Conservation (phyloP, 2,113 vertebrate genomes). For the pig (Sus scrofa) region DNA sequence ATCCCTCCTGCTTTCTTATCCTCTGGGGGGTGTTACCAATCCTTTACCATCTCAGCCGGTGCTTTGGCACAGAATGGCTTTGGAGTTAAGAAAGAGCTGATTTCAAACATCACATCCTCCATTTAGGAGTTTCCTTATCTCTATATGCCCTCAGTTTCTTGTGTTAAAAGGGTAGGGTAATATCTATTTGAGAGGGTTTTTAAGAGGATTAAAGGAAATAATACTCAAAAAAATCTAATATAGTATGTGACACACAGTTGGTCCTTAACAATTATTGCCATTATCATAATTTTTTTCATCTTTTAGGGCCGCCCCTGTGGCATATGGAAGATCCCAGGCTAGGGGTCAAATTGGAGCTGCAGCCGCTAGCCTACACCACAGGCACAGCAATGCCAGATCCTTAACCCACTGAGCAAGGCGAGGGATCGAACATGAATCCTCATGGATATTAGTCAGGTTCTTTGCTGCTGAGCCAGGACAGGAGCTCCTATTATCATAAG, state of each 20-base stretch:
- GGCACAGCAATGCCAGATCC: too few relatives aligned
- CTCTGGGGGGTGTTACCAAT: background rate
- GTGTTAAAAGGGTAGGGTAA: background rate
- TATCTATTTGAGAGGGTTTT: background rate
- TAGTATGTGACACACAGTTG: background rate
- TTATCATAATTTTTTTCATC: background rate
- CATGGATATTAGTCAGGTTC: too few relatives aligned
- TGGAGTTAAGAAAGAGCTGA: background rate
- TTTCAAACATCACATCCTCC: background rate
- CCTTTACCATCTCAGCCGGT: background rate
- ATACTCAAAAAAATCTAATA: background rate
- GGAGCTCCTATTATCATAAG: background rate
- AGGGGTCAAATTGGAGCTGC: too few relatives aligned
- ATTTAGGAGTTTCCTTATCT: background rate
- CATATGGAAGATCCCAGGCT: too few relatives aligned
- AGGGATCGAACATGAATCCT: too few relatives aligned
- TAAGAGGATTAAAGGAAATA: conserved; percentile 1
- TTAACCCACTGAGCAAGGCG: background rate
- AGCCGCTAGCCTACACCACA: too few relatives aligned
- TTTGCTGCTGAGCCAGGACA: too few relatives aligned
- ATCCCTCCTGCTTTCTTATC: background rate
- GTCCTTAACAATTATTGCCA: background rate
- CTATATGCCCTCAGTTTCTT: background rate
- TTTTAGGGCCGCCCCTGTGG: too few relatives aligned
- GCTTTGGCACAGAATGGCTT: background rate